Base-by-base conservation (phyloP, 2,888 invertebrate species). In the Trissolcus brochymenae region DNA sequence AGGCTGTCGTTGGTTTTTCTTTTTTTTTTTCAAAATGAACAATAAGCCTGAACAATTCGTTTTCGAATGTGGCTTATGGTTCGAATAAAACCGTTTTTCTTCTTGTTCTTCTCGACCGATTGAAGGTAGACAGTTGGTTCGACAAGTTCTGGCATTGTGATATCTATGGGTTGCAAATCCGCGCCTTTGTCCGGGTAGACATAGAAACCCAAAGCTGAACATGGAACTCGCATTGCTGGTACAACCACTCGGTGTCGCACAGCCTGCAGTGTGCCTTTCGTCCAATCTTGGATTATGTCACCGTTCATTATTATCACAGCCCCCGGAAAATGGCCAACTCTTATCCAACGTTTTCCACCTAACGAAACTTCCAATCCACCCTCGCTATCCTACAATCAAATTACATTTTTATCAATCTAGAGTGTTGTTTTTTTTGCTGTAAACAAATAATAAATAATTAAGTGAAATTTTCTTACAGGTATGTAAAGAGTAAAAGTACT, bases 121-220 rank as follows among this genome's bases (percentile, higher is more conserved):
- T 90, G 90, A 6, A 89, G 84, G 4, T 29, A 41, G 70, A 90
- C 90, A 4, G 86, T 70, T 76, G 87, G 86, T 50, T 86, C 85
- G 54, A 70, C 80, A 1, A 83, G 68, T 51, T 83, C 83, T 4
- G 79, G 76, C 9, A 87, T 83, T 78, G 90, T 90, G 17, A 89
- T 88, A 2, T 91, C 91, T 71, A 92, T 86, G 11, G 91, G 89
- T 21, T 91, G 90, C 66, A 93, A 88, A 51, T 86, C 83, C 6
- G 91, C 91, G 77, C 90, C 90, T 80, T 90, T 89, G 90, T 94
- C 94, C 1, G 95, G 94, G 89, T 94, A 94, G 82, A 94, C 93
- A 90, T 94, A 94, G 90, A 93, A 94, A 29, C 94, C 94, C 79
- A 95, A 92, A 82, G 94, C 94, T 89, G 94, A 94, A n/a, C 94